Evolutionary conservation across 1,140 invertebrate genomes (phyloP), one percentile per base, ranked within the genome.

Genomic region (Papilio polyxenes): DNA sequence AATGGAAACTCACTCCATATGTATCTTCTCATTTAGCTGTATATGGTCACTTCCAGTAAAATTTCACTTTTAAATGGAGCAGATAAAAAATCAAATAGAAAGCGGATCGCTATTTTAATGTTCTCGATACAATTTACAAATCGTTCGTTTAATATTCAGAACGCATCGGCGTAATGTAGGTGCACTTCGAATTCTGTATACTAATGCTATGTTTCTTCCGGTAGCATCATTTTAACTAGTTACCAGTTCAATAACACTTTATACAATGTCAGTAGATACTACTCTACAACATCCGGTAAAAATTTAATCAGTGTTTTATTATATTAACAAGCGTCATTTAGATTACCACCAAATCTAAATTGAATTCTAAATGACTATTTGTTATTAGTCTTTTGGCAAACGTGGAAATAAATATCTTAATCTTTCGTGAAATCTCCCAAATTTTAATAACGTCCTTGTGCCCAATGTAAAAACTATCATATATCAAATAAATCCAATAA

Each of bases 51-150:
- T 51, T 53, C 75, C 15, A 48, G 49, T 53, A 51, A 3, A 77
- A 77, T 62, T 79, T 79, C 77, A 79, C 77, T 79, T 79, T 79
- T 78, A 78, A 78, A 78, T 59, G 53, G 76, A 78, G n/a, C 51
- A 78, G 23, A 37, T 77, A 78, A 59, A 23, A 59, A 37, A 62
- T 59, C 23, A 65, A 62, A 79, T 49, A 79, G 77, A 79, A 79
- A 79, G 77, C 37, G 15, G 53, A 79, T 79, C 77, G 37, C 53
- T 31, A 77, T 77, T 72, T 79, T 79, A 79, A 79, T 62, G 77
- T 79, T 44, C 37, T 79, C 53, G 53, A 79, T 62, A 59, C 23
- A 59, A 78, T 79, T 44, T 62, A 79, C 77, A 77, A 51, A 53
- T 77, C 48, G 3, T 49, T 78, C 51, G 37, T 37, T 77, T 49